Evolutionary conservation across 2,113 vertebrate species (phyloP).

Genomic region (Nesoenas mayeri): DNA sequence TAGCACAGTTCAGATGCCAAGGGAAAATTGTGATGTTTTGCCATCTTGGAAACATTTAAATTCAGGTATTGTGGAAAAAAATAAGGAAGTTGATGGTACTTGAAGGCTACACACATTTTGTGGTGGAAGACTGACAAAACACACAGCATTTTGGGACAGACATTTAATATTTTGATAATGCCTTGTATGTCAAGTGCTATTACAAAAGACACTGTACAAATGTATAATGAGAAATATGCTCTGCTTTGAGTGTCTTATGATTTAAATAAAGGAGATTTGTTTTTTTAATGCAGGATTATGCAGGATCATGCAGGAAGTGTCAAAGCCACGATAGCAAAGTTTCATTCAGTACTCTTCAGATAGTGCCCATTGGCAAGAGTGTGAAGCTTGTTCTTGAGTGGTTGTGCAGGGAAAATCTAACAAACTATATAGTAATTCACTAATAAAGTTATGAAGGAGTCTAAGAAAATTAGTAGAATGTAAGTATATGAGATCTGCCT

Average conservation of each 20-base stretch:
- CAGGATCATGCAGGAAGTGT: neutral
- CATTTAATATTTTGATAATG: neutral
- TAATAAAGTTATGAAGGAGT: neutral
- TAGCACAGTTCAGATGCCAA: neutral
- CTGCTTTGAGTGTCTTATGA: neutral
- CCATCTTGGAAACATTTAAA: neutral
- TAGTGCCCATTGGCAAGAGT: neutral
- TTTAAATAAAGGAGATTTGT: neutral
- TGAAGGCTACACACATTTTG: neutral
- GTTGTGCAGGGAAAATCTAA: neutral
- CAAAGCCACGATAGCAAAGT: neutral
- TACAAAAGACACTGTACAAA: neutral
- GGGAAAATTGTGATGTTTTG: neutral
- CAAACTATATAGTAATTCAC: neutral
- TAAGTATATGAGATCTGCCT: neutral
- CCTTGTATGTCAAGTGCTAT: neutral
- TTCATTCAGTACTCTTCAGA: rapidly evolving
- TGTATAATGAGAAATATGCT: neutral
- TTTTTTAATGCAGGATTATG: neutral
- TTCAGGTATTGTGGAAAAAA: neutral
- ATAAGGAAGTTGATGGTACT: neutral
- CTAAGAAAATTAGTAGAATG: neutral
- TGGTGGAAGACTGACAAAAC: neutral
- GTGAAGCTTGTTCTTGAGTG: neutral
- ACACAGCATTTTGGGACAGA: neutral